Base-by-base conservation (phyloP, 2,113 vertebrate genomes). In the Calidris pygmaea region DNA sequence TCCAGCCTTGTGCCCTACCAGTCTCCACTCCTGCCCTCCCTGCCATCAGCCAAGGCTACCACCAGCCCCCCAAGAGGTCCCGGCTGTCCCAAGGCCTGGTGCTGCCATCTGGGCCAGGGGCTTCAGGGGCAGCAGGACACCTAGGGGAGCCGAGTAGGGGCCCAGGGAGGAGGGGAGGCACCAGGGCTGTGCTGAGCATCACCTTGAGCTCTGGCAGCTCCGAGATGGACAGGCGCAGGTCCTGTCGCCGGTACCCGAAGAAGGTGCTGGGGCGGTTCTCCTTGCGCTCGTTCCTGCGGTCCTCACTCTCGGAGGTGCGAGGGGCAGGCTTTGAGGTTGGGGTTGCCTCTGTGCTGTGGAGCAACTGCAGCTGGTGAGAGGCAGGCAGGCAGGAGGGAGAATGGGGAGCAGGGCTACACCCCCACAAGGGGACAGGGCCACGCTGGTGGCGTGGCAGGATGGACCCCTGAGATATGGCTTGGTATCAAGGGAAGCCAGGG, bases 131-230 rank as follows among this genome's bases (percentile, higher is more conserved):
- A 78, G 56, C 35, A 30, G 27, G 34, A 62, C 2, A 4, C 23
- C 5, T 9, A 4, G 26, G 7, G 20, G 30, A 52, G 29, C 3
- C 0, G 0, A 72, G 78, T 1, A 1, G 32, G 10, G 3, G 3
- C 13, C 9, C 2, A 5, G 41, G 27, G 48, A 56, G n/a, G 30
- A n/a, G n/a, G 17, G 41, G 34, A 12, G n/a, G 34, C 29, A 14
- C 7, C 34, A 5, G 74, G 60, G 56, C 55, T 16, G n/a, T 27
- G 74, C 81, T 30, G 26, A 71, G 19, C 43, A 11, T 95, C 91
- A 97, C 97, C 95, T 97, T 95, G n/a, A 81, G 87, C 79, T 93
- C 94, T 5, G 58, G 72, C 30, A 77, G 59, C 75, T 97, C 96
- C 0, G 85, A 91, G 81, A 85, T 4, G 30, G 95, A 93, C 62